Base-by-base conservation (phyloP, 2,797 vertebrate species). In the Thamnophis elegans region DNA sequence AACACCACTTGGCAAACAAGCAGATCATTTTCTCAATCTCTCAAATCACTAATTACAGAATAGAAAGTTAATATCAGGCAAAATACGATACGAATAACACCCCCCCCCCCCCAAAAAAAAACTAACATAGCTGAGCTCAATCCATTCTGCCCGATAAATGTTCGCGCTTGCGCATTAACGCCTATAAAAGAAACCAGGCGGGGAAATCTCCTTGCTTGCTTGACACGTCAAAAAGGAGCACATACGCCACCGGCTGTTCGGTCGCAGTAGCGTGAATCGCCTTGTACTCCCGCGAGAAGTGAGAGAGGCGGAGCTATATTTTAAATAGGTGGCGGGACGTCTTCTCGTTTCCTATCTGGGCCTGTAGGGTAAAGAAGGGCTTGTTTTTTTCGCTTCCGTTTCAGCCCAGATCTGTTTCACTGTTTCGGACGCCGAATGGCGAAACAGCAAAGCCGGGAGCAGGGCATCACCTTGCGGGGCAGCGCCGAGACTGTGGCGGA, bases 401-500 rank as follows among this genome's bases (percentile, higher is more conserved):
- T 26, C 11, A 0, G 25, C 1, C 7, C 42, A 4, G 25, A 28
- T 51, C 7, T 26, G 0, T 1, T 5, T 11, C 32, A 8, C 25
- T n/a, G 18, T 5, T 42, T 7, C 55, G 1, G 20, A 32, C 2
- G 1, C 25, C 85, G 32, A 42, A 97, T 98, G 98, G 97, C 97
- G 86, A 95, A 93, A 85, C 98, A 98, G 94, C 94, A 96, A 18
- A 36, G 94, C 87, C 96, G 96, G 5, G 98, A 98, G 73, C 97
- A 97, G 91, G 99, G 99, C 0, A 99, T 99, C 82, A 99, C 98
- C 0, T 97, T 99, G 36, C 98, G 98, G 62, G 99, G 99, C 18
- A 99, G 99, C 94, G 98, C 99, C 0, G 99, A 99, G 60, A 97
- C 99, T 1, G 99, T 99, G 22, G 98, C 99, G 0, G 98, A 99